Evolutionary conservation across 2,113 vertebrate species (phyloP), one percentile per base, ranked within the genome.

Genomic region (Trachemys scripta): DNA sequence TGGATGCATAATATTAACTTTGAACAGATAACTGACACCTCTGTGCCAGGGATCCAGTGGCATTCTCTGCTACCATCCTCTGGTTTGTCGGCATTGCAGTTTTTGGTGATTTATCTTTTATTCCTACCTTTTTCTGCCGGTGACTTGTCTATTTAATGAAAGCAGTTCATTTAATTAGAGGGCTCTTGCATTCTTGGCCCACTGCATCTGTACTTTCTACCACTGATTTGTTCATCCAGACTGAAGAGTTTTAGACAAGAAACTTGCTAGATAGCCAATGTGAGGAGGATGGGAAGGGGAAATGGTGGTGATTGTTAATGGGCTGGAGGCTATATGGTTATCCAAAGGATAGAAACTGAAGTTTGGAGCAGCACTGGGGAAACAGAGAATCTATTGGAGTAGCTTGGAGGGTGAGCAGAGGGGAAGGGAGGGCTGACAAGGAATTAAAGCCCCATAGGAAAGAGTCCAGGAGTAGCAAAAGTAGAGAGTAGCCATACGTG

Each of bases 161-260:
- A 42, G 38, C 22, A 42, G 72, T 4, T 75, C 19, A 25, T 45
- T 22, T 13, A 25, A 76, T 76, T 76, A 45, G 38, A 42, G 69
- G 42, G 20, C 25, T 10, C 20, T 75, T 20, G n/a, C 9, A 75
- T 20, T 75, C n/a, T 19, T 22, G 1, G 1, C 2, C 3, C 0
- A 10, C 3, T 3, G 1, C 2, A 13, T 3, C 6, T 10, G 8
- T 4, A 10, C n/a, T 10, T 29, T 47, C n/a, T 6, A 0, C 16
- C 45, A 2, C 1, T 1, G 8, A 27, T 8, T 72, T 72, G 0
- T 82, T 84, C 79, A 4, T 1, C 0, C 6, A 4, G 29, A 35
- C 17, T 17, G 16, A 45, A 27, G 17, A 10, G 42, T 59, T 81
- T 29, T 59, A 20, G 82, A 42, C 19, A 82, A n/a, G 20, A 31